Percentiles rank a stretch among this genome's conserved stretches.
These are phyloP conservation scores for Connochaetes taurinus DNA, from an alignment of 2,113 vertebrate species.

Conservation along the genomic window DNA sequence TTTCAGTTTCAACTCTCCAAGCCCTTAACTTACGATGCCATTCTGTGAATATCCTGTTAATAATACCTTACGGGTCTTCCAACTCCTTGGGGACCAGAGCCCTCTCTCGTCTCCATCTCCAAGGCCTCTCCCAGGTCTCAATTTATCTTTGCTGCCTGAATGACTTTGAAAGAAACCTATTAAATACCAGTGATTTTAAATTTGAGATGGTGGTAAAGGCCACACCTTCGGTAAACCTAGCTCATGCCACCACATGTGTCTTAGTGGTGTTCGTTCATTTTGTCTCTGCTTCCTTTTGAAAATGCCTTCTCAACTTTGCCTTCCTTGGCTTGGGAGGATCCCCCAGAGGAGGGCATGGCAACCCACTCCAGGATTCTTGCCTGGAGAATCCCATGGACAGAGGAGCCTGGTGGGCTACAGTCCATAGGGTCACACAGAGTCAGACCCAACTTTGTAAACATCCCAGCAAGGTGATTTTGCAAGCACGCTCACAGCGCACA, in stretches of 20 bases:
- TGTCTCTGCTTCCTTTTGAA: not conserved
- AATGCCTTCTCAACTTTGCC: conserved; percentile 15
- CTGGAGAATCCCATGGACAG: not conserved
- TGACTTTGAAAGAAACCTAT: not conserved
- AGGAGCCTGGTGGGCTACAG: not conserved
- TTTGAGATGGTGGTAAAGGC: not conserved
- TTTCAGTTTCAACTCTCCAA: not conserved
- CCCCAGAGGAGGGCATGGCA: not conserved
- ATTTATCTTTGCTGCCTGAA: not conserved
- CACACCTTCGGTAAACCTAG: not conserved
- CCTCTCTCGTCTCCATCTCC: not conserved
- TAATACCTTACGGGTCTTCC: not conserved
- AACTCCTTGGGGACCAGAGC: not conserved
- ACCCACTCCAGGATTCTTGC: not conserved
- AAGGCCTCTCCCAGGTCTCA: not conserved
- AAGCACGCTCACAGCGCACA: not conserved
- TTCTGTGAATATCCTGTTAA: not conserved
- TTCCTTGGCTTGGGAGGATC: not conserved
- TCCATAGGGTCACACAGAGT: not conserved
- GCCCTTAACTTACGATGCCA: not conserved
- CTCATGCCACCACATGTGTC: not conserved
- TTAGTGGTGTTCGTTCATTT: not conserved
- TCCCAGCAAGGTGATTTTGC: not conserved
- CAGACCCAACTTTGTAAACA: conserved; percentile 4
- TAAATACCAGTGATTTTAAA: not conserved